phyloP scores from a whole-genome alignment of 2,113 vertebrate species.

The Setophaga petechia region DNA sequence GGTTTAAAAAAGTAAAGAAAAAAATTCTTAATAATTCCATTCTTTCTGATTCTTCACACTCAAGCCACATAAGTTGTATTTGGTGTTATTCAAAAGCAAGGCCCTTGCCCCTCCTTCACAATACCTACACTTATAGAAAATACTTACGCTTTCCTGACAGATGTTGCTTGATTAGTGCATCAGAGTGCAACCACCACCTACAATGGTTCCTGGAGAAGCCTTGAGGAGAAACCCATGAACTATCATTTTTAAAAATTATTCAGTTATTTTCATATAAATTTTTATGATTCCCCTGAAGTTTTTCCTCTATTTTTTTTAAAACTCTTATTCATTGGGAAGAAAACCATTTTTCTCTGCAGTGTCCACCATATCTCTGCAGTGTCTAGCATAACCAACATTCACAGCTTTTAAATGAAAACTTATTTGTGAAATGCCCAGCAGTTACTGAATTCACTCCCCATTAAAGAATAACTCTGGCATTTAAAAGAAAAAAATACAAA shows the following conservation, averaged over 20 bases:
- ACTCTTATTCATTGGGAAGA: not conserved
- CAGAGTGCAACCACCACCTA: conserved; percentile 55
- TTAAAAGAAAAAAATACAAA: not conserved
- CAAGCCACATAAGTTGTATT: not conserved
- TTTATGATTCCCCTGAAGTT: not conserved
- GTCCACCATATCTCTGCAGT: not conserved
- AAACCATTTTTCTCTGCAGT: not conserved
- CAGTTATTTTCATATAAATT: conserved; percentile 31
- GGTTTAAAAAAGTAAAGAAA: not conserved
- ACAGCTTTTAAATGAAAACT: not conserved
- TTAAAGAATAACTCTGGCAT: not conserved
- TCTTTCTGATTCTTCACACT: not conserved
- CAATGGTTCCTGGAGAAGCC: conserved; percentile 57
- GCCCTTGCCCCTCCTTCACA: not conserved
- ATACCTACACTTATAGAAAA: conserved; percentile 21
- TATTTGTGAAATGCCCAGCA: not conserved
- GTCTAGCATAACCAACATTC: not conserved
- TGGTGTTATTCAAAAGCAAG: not conserved
- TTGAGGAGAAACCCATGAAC: conserved; percentile 54
- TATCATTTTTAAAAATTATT: not conserved
- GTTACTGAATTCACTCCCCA: not conserved
- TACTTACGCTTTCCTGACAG: conserved; percentile 68
- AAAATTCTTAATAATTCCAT: not conserved
- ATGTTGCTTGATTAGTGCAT: conserved; percentile 56
- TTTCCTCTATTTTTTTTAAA: not conserved